Percentiles rank a stretch among this genome's conserved stretches.
phyloP scores from a whole-genome alignment of 2,113 vertebrate genomes.

The Calidris pugnax region DNA sequence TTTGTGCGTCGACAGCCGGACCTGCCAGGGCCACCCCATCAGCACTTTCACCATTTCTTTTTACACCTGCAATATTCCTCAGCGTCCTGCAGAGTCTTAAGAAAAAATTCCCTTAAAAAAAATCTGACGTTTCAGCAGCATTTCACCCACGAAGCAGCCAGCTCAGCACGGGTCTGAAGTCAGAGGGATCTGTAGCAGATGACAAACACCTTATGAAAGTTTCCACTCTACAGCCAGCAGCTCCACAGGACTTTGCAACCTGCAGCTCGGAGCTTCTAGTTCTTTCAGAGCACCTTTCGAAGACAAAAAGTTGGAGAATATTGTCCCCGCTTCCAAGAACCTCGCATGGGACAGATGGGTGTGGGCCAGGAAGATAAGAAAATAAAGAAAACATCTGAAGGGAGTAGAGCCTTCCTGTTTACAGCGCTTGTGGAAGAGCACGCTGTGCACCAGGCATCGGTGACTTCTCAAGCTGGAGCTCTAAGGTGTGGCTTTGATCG shows the following conservation, averaged over 20 bases:
- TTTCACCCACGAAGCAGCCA: not conserved
- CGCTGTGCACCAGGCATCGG: not conserved
- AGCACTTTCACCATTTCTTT: not conserved
- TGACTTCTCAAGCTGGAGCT: not conserved
- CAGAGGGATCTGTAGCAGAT: not conserved
- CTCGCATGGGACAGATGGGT: not conserved
- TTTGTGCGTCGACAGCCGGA: not conserved
- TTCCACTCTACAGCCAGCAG: not conserved
- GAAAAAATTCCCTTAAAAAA: not conserved
- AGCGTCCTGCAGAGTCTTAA: not conserved
- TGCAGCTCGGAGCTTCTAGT: not conserved
- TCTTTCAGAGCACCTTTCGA: not conserved
- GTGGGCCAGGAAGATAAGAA: not conserved
- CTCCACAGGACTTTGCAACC: not conserved
- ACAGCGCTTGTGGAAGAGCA: not conserved
- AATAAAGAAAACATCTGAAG: not conserved
- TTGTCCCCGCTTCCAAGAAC: not conserved
- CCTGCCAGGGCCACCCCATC: not conserved
- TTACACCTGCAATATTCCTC: not conserved
- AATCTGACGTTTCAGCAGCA: not conserved
- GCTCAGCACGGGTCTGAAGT: constrained; percentile 21
- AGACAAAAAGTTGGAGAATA: not conserved
- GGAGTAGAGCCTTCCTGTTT: not conserved
- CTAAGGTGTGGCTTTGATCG: not conserved
- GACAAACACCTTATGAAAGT: not conserved